Evolutionary conservation across 2,797 vertebrate species (phyloP), one percentile per base, ranked within the genome.

Genomic region (Smutsia gigantea): DNA sequence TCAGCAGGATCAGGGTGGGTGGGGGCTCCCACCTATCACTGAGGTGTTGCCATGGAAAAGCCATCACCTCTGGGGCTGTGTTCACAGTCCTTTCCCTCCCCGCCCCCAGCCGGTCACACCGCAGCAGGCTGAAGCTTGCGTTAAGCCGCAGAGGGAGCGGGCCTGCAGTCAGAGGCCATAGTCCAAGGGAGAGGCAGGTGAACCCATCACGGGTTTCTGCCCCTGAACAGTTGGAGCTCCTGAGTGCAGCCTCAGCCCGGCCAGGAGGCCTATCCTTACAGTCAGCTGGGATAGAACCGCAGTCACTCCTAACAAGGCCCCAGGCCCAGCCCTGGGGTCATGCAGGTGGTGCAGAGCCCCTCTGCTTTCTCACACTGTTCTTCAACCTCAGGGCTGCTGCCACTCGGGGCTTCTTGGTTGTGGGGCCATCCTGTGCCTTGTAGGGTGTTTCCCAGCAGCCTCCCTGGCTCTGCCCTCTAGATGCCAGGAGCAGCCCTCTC

Each of bases 351-450:
- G 5, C 11, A n/a, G 8, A 15, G 4, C 8, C 61, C 46, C 68
- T 71, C 69, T 14, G n/a, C 51, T 4, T 18, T 23, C 59, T 66
- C 11, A 17, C 3, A 0, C 23, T 0, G 15, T 27, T 4, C 49
- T 39, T 83, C 10, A 0, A 0, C 34, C 77, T 3, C 1, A 31
- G 51, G 37, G 0, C 75, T 8, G 0, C 9, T 4, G 27, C 25
- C 23, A 2, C 13, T 25, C 2, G 9, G 1, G 29, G 8, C 21
- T 11, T n/a, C 86, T 39, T 18, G 21, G 10, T 7, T 23, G 17
- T 1, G n/a, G 29, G 9, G 1, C 18, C 0, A 0, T 4, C 29
- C 25, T 39, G 9, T 4, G 23, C 19, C 0, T 1, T 3, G 3
- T 0, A 55, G 18, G 6, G 37, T 27, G 23, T 25, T 25, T 14